These are phyloP conservation scores for Vicugna pacos DNA, from an alignment of 2,113 vertebrate genomes.

Conservation along the genomic window DNA sequence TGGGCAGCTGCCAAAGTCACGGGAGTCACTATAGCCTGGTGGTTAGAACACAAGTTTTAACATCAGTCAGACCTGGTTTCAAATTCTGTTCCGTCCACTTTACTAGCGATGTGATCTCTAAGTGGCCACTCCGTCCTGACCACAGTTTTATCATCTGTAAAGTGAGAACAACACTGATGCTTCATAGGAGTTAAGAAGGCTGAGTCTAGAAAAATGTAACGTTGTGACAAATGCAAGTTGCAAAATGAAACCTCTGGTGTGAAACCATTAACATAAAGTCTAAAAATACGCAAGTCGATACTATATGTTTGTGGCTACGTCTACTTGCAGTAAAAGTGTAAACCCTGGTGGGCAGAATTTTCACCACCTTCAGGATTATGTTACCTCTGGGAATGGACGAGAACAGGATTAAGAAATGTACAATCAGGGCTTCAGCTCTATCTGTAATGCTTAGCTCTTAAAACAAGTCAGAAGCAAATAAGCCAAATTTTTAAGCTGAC, in stretches of 20 bases:
- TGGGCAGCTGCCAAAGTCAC: background rate
- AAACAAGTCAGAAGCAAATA: background rate
- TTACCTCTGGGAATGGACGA: background rate
- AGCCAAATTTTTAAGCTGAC: background rate
- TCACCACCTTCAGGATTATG: background rate
- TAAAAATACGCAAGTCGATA: background rate
- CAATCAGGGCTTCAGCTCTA: background rate
- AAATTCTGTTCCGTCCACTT: background rate
- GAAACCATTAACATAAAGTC: constrained; percentile 28
- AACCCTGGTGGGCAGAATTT: background rate
- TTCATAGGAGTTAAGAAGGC: background rate
- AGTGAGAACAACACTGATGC: background rate
- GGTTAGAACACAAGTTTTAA: background rate
- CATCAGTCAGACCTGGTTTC: background rate
- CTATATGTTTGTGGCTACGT: background rate
- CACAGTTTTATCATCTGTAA: background rate
- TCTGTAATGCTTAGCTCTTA: background rate
- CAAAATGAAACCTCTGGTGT: background rate
- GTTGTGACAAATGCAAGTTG: background rate
- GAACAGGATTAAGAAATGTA: background rate
- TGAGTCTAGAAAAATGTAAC: background rate
- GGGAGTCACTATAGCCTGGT: background rate
- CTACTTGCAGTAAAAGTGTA: background rate
- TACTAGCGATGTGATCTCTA: background rate
- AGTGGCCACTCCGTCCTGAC: background rate